Evolutionary conservation across 2,113 vertebrate species (phyloP), one percentile per base, ranked within the genome.

Genomic region (Heterotis niloticus): DNA sequence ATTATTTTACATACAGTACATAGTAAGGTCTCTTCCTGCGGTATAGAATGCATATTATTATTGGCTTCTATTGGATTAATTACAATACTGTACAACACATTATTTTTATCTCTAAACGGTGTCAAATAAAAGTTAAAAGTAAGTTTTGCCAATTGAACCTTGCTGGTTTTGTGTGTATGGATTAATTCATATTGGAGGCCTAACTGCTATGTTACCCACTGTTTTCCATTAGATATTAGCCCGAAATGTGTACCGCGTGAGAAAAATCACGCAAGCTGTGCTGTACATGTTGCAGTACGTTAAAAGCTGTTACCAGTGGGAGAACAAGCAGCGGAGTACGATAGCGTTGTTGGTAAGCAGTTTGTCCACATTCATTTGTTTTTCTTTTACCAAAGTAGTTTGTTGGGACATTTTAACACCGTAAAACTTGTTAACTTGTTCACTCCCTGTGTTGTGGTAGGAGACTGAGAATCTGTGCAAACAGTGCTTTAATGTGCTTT

Each of bases 241-340:
- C 64, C 93, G 92, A 87, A 97, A 98, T 86, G 94, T 97, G 88
- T 95, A 93, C 87, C 95, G 98, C 0, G 96, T 99, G 86, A 95
- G 95, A 87, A 96, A 94, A 92, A 95, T 98, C 91, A 96, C 94
- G 85, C 93, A 94, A 90, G 94, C 95, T 75, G 89, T 98, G 86
- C 95, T 98, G 93, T 95, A 94, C 86, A 96, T 94, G 75, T 89
- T 96, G 83, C 96, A 95, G 82, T 98, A 98, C 90, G 95, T 99
- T 88, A 95, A 93, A 84, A 98, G 97, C 94, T 99, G 98, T 88
- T 98, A 98, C 91, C 95, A 96, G 83, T 99, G 98, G 98, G 96
- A 99, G 87, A 98, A 93, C 88, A 93, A 89, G 0, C 86, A 91
- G 64, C 93, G 95, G 85, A 99, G 97, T 83, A 72, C 96, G 88